These are phyloP conservation scores for Mastigias papua DNA, from an alignment of 30 jellyfish, hydroid and myxozoan species.

Conservation along the genomic window DNA sequence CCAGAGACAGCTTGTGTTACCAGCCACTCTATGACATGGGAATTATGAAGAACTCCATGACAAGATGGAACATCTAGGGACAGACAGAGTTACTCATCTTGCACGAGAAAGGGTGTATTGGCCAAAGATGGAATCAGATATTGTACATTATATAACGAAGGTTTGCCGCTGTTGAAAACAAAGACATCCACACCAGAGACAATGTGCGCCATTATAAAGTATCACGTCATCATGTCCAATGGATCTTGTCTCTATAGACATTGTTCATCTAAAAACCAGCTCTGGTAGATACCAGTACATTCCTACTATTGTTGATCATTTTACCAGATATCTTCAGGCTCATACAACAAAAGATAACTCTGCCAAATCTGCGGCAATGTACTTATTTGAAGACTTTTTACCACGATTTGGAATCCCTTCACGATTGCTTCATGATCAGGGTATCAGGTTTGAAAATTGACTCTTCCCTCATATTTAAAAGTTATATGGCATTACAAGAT, in stretches of 20 bases:
- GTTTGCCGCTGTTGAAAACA: constrained; percentile 49
- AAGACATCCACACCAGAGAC: constrained; percentile 18
- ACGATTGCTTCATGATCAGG: background rate
- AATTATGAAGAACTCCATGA: constrained; percentile 44
- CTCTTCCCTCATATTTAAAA: background rate
- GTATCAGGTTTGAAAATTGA: background rate
- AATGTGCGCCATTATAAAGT: constrained; percentile 63
- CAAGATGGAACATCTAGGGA: constrained; percentile 72
- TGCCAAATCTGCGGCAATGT: background rate
- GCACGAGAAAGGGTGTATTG: constrained; percentile 63
- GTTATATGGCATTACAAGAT: background rate
- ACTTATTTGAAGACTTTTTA: background rate
- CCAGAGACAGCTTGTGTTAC: background rate
- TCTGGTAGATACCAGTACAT: constrained; percentile 56
- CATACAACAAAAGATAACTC: constrained; percentile 37
- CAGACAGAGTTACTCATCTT: constrained; percentile 50
- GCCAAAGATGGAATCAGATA: constrained; percentile 71
- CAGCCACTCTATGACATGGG: constrained; percentile 14
- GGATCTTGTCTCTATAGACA: background rate
- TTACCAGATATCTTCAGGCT: background rate
- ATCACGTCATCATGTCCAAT: constrained; percentile 27
- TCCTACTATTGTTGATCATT: constrained; percentile 55
- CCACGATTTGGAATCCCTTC: background rate
- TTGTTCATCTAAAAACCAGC: background rate
- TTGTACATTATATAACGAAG: constrained; percentile 33